These are phyloP conservation scores for Abrostola triplasia DNA, from an alignment of 2,888 invertebrate species.

Conservation along the genomic window DNA sequence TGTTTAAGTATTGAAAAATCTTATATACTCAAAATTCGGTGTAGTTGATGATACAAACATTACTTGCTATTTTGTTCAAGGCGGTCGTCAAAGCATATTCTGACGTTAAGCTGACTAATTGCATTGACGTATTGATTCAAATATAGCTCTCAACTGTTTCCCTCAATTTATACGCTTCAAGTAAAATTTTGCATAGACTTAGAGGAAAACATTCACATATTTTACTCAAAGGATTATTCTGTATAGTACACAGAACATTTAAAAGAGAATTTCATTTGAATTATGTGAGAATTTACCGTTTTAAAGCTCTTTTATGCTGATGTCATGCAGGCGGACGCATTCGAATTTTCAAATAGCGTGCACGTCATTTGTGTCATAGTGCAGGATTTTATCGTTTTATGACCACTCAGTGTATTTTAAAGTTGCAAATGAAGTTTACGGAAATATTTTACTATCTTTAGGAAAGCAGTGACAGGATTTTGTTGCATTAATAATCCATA, in stretches of 20 bases:
- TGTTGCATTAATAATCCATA: not conserved
- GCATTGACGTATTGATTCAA: slow-evolving; percentile 12
- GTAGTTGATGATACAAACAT: not conserved
- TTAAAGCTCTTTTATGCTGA: slow-evolving; percentile 49
- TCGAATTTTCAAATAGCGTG: slow-evolving; percentile 50
- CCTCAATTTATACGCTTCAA: slow-evolving; percentile 1
- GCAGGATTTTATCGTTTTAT: slow-evolving; percentile 38
- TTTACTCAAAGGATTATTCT: slow-evolving; percentile 23
- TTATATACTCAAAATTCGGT: not conserved
- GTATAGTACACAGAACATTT: slow-evolving; percentile 17
- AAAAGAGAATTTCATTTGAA: slow-evolving; percentile 22
- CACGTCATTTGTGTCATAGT: slow-evolving; percentile 48
- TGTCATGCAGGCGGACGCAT: slow-evolving; percentile 45
- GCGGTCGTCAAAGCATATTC: slow-evolving; percentile 6
- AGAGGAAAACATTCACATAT: slow-evolving; percentile 3
- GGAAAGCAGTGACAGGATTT: not conserved
- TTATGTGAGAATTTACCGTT: slow-evolving; percentile 40
- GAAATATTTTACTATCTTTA: not conserved
- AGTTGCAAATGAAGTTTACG: slow-evolving; percentile 2
- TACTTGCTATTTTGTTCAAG: slow-evolving; percentile 15
- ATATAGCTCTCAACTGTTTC: slow-evolving; percentile 8
- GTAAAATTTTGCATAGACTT: not conserved
- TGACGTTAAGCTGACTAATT: slow-evolving; percentile 5
- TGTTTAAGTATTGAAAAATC: no score
- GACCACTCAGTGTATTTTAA: slow-evolving; percentile 17